A percentile compares a stretch with the other conserved stretches of the same genome.
Evolutionary conservation across 2,888 invertebrate species (phyloP).

Genomic region (Drosophila setosimentum): DNA sequence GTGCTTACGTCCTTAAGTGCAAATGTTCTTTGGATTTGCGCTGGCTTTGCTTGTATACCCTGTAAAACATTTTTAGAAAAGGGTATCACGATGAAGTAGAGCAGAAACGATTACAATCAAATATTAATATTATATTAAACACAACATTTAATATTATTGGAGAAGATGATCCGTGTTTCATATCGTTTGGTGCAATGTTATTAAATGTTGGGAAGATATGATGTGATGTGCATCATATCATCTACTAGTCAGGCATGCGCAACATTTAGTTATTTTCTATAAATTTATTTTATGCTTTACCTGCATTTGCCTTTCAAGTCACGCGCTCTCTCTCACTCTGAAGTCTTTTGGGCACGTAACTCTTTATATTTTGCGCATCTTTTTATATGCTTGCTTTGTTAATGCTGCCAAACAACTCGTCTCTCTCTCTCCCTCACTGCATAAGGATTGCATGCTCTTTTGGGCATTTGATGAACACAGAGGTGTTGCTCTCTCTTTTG

Average conservation of each 20-base stretch:
- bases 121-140: neutral
- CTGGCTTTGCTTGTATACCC: constrained; percentile 19
- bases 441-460: constrained; percentile 29
- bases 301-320: constrained; percentile 62
- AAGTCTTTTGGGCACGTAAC: constrained; percentile 56
- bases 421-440: neutral
- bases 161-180: neutral
- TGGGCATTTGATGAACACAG: constrained; percentile 41
- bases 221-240: neutral
- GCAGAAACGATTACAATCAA: neutral
- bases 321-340: constrained; percentile 46
- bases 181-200: neutral
- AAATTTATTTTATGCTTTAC: constrained; percentile 19
- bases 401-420: constrained; percentile 1
- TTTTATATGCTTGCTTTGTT: constrained; percentile 39
- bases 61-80: neutral
- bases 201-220: neutral
- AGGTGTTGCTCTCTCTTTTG: neutral
- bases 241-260: neutral
- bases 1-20: constrained; percentile 12
- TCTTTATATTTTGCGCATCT: constrained; percentile 53
- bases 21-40: constrained; percentile 19
- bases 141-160: neutral
- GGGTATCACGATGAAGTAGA: neutral
- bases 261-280: neutral